A percentile compares a stretch with the other conserved stretches of the same genome.
Evolutionary conservation across 1,140 invertebrate species (phyloP).

Genomic region (Palaemon carinicauda): DNA sequence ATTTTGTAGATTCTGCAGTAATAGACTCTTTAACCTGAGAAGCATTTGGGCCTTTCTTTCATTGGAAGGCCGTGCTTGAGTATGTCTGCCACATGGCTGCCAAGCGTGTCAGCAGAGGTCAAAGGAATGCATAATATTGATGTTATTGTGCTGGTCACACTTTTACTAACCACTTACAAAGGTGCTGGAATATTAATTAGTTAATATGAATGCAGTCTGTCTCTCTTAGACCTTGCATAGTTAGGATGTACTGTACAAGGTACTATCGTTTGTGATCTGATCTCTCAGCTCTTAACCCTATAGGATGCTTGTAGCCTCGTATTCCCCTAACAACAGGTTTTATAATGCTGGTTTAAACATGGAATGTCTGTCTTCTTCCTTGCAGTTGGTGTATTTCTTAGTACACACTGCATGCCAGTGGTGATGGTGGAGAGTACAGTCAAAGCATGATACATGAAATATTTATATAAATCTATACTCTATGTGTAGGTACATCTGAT

Average conservation of each 20-base stretch:
- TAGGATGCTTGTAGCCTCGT: neutral
- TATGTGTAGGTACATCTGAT: no score
- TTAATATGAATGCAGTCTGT: constrained; percentile 18
- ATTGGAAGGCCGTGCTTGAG: no score
- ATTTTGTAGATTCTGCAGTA: no score
- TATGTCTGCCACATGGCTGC: neutral
- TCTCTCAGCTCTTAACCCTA: neutral
- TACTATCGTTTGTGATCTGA: neutral
- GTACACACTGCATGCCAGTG: constrained; percentile 26
- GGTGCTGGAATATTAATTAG: constrained; percentile 10
- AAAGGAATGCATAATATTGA: neutral
- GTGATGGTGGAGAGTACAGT: neutral
- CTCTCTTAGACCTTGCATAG: neutral
- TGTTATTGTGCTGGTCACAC: constrained; percentile 13
- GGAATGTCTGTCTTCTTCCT: neutral
- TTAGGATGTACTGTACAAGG: constrained; percentile 8
- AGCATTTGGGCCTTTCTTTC: no score
- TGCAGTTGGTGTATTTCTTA: constrained; percentile 5
- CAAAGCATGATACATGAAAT: constrained; percentile 12
- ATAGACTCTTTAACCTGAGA: no score
- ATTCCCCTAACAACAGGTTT: neutral
- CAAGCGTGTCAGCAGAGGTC: neutral
- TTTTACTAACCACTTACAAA: constrained; percentile 32
- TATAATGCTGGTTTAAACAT: neutral
- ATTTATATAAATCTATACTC: neutral